These are phyloP conservation scores for Myotis planiceps DNA, from an alignment of 2,797 vertebrate genomes.

Conservation along the genomic window DNA sequence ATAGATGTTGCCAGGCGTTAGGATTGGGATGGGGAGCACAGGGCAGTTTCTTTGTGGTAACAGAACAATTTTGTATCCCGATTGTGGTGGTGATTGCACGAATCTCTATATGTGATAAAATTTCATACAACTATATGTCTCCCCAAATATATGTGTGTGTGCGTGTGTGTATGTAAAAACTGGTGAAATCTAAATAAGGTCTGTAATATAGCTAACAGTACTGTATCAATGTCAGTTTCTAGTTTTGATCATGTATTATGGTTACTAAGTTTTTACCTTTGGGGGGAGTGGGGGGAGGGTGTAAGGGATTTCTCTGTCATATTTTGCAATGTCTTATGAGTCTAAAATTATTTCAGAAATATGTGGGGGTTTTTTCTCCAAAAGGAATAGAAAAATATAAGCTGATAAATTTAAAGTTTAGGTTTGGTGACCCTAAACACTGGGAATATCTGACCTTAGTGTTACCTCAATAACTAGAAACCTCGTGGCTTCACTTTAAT, in stretches of 20 bases:
- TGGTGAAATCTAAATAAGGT: background rate
- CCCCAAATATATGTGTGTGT: background rate
- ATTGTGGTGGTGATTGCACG: background rate
- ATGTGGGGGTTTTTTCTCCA: background rate
- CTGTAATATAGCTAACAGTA: background rate
- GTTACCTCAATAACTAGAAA: background rate
- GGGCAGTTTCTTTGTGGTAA: background rate
- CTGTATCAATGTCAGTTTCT: background rate
- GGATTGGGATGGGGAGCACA: background rate
- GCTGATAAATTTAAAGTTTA: constrained; percentile 7
- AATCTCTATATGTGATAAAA: background rate
- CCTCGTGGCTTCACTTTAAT: background rate
- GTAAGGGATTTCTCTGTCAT: background rate
- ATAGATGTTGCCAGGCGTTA: background rate
- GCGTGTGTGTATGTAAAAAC: background rate
- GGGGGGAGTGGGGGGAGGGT: background rate
- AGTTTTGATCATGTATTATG: background rate
- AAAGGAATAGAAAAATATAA: background rate
- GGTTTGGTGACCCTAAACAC: background rate
- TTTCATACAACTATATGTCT: background rate
- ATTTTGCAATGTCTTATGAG: constrained; percentile 19
- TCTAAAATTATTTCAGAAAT: constrained; percentile 58
- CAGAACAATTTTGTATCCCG: background rate
- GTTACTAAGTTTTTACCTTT: background rate
- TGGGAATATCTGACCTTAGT: background rate